phyloP scores from a whole-genome alignment of 2,113 vertebrate species.

The Papio anubis region DNA sequence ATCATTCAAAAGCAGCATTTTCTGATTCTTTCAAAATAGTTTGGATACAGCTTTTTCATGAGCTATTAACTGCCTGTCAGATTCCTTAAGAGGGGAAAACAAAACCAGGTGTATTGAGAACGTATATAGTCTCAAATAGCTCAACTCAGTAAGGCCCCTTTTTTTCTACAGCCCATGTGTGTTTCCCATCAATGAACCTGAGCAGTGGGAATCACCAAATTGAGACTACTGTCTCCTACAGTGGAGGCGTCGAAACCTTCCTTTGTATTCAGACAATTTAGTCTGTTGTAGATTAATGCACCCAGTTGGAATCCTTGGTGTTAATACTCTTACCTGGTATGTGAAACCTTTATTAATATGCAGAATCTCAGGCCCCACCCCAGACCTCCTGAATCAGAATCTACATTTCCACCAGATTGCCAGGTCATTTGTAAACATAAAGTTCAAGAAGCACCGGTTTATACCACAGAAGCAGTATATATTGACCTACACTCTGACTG shows the following conservation, averaged over 20 bases:
- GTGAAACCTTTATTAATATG: not conserved
- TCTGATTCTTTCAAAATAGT: constrained; percentile 29
- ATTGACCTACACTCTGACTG: not conserved
- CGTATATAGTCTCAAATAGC: constrained; percentile 27
- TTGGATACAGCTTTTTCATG: constrained; percentile 59
- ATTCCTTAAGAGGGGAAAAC: constrained; percentile 66
- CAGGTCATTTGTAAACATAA: not conserved
- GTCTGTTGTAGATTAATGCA: not conserved
- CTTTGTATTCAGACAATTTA: not conserved
- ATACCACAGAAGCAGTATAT: not conserved
- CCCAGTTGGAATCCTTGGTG: not conserved
- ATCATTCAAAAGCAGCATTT: constrained; percentile 65
- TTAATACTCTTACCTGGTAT: not conserved
- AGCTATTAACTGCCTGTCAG: constrained; percentile 64
- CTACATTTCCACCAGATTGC: not conserved
- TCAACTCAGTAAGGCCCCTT: not conserved
- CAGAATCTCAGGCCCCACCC: not conserved
- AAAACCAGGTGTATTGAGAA: constrained; percentile 70
- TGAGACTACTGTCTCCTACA: not conserved
- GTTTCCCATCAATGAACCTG: not conserved
- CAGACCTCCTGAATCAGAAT: not conserved
- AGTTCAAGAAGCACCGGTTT: not conserved
- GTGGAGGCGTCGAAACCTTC: not conserved
- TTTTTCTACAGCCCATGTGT: not conserved
- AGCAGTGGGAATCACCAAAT: not conserved